Evolutionary conservation across 1,140 invertebrate species (phyloP).

Genomic region (Drosophila oshimai): DNA sequence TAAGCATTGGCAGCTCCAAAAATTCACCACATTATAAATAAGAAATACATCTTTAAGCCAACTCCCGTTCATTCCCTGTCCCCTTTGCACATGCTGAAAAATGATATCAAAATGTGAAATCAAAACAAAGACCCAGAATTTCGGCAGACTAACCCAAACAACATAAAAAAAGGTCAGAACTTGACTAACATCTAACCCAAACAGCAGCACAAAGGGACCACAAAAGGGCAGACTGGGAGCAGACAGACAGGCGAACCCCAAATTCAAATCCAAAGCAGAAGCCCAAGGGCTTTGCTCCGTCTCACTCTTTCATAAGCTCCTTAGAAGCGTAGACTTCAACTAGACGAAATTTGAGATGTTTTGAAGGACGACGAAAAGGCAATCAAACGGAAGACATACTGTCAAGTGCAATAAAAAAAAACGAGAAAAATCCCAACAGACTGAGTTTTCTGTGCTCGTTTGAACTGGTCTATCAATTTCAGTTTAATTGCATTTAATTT

Average conservation of each 20-base stretch:
- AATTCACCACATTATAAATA: not conserved
- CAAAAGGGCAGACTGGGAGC: conserved; percentile 55
- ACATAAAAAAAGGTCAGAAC: conserved; percentile 41
- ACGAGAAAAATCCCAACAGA: not conserved
- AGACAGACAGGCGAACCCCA: conserved; percentile 41
- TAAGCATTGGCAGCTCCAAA: not conserved
- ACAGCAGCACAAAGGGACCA: conserved; percentile 14
- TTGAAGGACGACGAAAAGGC: conserved; percentile 7
- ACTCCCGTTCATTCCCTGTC: not conserved
- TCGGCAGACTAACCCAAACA: conserved; percentile 38
- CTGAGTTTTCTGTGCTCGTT: not conserved
- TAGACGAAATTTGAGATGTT: conserved; percentile 37
- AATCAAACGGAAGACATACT: conserved; percentile 7
- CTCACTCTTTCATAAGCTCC: not conserved
- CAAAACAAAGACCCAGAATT: conserved; percentile 60
- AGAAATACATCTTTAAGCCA: not conserved
- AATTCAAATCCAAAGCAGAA: not conserved
- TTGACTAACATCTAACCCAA: conserved; percentile 67
- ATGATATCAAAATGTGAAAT: conserved; percentile 67
- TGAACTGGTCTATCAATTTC: conserved; percentile 50
- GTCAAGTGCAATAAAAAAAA: conserved; percentile 40
- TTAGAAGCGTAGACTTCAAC: conserved; percentile 16
- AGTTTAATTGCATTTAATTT: conserved; percentile 69
- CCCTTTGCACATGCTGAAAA: conserved; percentile 41
- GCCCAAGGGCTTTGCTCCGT: conserved; percentile 30